Evolutionary conservation across 2,888 invertebrate species (phyloP), one percentile per base, ranked within the genome.

Genomic region (Drosophila lacicola): DNA sequence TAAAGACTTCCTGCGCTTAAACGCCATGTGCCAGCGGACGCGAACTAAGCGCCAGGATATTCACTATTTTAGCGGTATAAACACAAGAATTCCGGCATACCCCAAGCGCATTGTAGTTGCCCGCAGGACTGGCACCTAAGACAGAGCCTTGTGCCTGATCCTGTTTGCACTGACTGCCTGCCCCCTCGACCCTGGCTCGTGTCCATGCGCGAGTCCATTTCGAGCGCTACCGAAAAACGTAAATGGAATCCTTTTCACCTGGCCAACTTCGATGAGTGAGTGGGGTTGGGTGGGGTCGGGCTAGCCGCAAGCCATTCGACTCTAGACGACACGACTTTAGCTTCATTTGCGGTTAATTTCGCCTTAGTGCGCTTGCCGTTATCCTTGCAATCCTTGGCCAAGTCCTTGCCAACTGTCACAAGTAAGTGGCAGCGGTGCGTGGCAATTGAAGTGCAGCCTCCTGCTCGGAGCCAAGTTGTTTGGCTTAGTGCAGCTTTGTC

Each of bases 331-430:
- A 25, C 61, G 69, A 65, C 63, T 66, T 68, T 74, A 63, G 65
- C 78, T 76, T 70, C 79, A 86, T 83, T 84, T 86, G 84, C 66
- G 78, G 78, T 80, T 78, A 76, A 78, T 70, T 78, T 78, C 19
- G 55, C 54, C 60, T 76, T 56, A 69, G 64, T 47, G 41, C 14
- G 58, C 36, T 36, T 25, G 44, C 11, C 37, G 56, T 54, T 55
- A 56, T 74, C 70, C 65, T 62, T 70, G 58, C 19, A 58, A 44
- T 54, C 49, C 65, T 58, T 44, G 60, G 19, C 29, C 13, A 37
- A 49, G 51, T 67, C 46, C 45, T 57, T 49, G 56, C 25, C 14
- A 60, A 62, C 68, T 77, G 78, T 63, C 73, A 60, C 67, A 66
- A 70, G 58, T 64, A 65, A 73, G 53, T 50, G 62, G 60, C 70